These are phyloP conservation scores for Myotis lucifugus DNA, from an alignment of 2,113 vertebrate species.

Conservation along the genomic window DNA sequence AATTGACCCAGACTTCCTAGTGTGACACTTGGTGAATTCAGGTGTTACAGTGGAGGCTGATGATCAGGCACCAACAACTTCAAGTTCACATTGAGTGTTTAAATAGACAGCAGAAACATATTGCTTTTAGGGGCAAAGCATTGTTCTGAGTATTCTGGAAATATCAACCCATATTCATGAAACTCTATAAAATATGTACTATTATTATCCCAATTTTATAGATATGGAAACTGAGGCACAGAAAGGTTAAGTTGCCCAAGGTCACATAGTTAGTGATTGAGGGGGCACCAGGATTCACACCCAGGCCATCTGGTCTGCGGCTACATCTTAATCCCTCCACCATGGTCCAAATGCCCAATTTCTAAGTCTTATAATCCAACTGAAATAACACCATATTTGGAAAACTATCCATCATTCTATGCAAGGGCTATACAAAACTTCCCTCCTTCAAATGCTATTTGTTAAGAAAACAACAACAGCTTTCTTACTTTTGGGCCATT, in stretches of 20 bases:
- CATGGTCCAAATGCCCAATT: background rate
- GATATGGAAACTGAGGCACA: background rate
- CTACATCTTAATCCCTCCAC: background rate
- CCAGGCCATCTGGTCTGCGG: background rate
- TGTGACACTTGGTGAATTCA: background rate
- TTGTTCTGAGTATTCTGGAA: background rate
- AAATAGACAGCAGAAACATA: background rate
- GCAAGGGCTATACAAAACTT: background rate
- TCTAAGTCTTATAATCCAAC: background rate
- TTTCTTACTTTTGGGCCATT: constrained; percentile 95
- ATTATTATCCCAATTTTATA: background rate
- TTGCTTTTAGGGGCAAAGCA: background rate
- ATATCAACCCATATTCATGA: background rate
- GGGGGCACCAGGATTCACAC: background rate
- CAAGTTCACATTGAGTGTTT: background rate
- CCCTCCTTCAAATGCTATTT: background rate
- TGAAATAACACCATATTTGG: background rate
- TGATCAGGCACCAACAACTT: background rate
- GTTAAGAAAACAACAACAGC: background rate
- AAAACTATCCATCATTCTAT: background rate
- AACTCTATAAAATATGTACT: background rate
- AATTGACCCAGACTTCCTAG: background rate
- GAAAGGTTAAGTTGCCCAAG: background rate
- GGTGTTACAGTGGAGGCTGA: background rate
- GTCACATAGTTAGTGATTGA: background rate